Conservation (phyloP, 2,888 invertebrate genomes). For the Imbricaverruca yamaguchii region DNA sequence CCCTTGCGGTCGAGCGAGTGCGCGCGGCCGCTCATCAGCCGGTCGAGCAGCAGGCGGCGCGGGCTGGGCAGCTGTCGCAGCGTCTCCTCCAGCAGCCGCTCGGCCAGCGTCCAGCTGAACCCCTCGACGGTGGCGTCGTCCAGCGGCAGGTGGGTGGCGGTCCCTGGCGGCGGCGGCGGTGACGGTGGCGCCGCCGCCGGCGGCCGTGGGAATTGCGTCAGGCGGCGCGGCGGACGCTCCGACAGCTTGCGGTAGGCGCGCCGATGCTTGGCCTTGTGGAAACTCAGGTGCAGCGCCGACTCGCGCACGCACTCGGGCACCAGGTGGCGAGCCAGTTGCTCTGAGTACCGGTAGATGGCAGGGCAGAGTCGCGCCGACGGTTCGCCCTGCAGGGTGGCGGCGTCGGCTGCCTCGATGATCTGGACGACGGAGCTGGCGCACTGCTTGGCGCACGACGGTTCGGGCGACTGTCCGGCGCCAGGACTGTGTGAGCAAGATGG, state of each 20-base stretch:
- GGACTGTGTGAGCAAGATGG: neutral
- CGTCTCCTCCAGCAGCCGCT: conserved; percentile 29
- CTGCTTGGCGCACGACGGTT: conserved; percentile 30
- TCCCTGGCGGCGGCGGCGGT: conserved; percentile 9
- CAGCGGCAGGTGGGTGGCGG: conserved; percentile 24
- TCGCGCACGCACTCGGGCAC: neutral
- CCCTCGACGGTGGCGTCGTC: conserved; percentile 30
- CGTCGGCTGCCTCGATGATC: conserved; percentile 26
- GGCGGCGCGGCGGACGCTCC: conserved; percentile 20
- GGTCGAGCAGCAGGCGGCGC: conserved; percentile 2
- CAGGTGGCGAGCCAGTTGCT: neutral
- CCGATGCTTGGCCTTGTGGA: conserved; percentile 23
- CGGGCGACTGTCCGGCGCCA: neutral
- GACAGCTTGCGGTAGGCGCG: conserved; percentile 25
- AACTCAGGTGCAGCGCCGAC: conserved; percentile 23
- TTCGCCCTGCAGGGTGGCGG: conserved; percentile 23
- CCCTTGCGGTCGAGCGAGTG: conserved; percentile 24
- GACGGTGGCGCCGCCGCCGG: conserved; percentile 25
- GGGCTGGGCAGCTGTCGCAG: conserved; percentile 21
- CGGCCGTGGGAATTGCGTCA: neutral
- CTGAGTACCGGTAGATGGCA: neutral
- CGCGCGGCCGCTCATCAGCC: conserved; percentile 8
- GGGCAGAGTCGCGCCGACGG: neutral
- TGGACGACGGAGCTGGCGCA: conserved; percentile 25
- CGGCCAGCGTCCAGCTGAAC: conserved; percentile 30